phyloP scores from a whole-genome alignment of 2,797 vertebrate genomes.

The Nyctibius grandis region DNA sequence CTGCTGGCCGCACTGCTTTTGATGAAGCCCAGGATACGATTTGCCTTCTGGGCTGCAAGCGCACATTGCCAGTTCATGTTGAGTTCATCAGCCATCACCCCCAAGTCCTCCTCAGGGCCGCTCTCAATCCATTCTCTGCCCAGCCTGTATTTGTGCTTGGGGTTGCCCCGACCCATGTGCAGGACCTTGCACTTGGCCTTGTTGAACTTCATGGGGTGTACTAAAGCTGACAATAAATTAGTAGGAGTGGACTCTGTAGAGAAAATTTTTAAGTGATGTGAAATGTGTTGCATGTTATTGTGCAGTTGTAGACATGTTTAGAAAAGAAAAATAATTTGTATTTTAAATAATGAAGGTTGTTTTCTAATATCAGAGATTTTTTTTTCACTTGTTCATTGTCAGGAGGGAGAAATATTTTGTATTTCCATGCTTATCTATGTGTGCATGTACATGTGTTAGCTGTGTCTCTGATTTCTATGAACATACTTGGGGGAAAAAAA shows the following conservation, averaged over 20 bases:
- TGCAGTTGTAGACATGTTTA: neutral
- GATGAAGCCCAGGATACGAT: too few relatives aligned
- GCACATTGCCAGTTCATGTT: too few relatives aligned
- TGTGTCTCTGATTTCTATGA: neutral
- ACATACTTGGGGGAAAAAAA: neutral
- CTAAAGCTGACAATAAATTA: neutral
- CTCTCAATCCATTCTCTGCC: too few relatives aligned
- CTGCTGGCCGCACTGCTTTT: too few relatives aligned
- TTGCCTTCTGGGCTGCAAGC: too few relatives aligned
- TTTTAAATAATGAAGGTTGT: neutral
- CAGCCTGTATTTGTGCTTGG: too few relatives aligned
- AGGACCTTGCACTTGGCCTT: too few relatives aligned
- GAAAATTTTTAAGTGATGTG: neutral
- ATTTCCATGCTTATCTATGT: neutral
- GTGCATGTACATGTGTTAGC: neutral
- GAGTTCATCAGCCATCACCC: too few relatives aligned
- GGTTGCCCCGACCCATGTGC: too few relatives aligned
- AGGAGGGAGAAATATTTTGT: neutral
- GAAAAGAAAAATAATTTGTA: neutral
- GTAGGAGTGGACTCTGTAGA: neutral
- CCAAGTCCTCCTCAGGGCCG: too few relatives aligned
- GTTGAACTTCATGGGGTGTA: too few relatives aligned
- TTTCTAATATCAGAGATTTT: neutral
- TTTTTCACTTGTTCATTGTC: neutral
- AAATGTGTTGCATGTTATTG: neutral